Base-by-base conservation (phyloP, 2,797 vertebrate species). In the Galagoides demidoff region DNA sequence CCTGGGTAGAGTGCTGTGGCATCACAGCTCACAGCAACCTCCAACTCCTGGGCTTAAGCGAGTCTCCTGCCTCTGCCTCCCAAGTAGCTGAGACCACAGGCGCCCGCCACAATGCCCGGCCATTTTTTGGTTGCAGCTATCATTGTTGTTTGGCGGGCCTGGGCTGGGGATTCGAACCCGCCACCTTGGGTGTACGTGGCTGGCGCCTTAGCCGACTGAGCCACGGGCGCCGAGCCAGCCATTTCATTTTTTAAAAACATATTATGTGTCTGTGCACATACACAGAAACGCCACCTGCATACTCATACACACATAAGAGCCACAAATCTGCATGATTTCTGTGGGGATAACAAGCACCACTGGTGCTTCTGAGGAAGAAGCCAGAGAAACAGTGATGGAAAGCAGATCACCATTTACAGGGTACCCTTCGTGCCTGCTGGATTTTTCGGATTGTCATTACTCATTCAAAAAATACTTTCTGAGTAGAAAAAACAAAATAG, bases 391-490 rank as follows among this genome's bases (percentile, higher is more conserved):
- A 4, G 37, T 16, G 39, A 10, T 0, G 11, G 29, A 31, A 52
- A 0, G 1, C 2, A 0, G 3, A 4, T 25, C 27, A 4, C 59
- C 81, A 55, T 37, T 14, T 49, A 4, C 0, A 13, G 20, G 7
- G 14, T 1, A 1, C 10, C 29, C 49, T 16, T 16, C 2, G 2
- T 8, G 29, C 27, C 55, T 12, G 55, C 2, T 45, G 57, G 29
- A 55, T 70, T 9, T 20, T 27, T 43, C 22, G 74, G 19, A 7
- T 1, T 25, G 52, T 27, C 37, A 37, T 55, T 11, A n/a, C 27
- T 83, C 52, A 31, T 1, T 29, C 39, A 34, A 74, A 74, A 85
- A 61, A 20, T 31, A 10, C 8, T 31, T 43, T 43, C 49, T 49
- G 34, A 55, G n/a, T 83, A 22, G 7, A 14, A 27, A 43, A 29